Conservation (phyloP, 2,113 vertebrate genomes). For the Gymnobelideus leadbeateri region DNA sequence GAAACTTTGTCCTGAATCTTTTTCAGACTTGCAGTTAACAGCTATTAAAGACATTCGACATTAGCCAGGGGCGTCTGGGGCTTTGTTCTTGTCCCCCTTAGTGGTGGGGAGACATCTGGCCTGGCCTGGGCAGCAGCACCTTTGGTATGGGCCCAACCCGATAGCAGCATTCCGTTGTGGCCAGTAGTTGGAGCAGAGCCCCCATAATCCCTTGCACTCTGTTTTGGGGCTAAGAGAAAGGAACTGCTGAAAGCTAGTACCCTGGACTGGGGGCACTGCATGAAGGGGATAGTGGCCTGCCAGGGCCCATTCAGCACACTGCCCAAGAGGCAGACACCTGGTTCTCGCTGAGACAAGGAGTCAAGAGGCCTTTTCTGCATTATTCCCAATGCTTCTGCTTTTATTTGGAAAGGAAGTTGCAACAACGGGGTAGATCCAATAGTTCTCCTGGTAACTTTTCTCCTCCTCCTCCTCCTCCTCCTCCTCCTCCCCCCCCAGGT, state of each 20-base stretch:
- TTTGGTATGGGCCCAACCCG: not conserved
- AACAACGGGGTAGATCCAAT: conserved; percentile 23
- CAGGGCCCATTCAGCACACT: not conserved
- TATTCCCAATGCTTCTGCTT: conserved; percentile 59
- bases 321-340: not conserved
- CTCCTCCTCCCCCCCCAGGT: conserved; percentile 35
- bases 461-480: conserved; percentile 48
- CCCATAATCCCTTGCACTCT: conserved; percentile 37
- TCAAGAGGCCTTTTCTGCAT: conserved; percentile 45
- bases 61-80: conserved; percentile 63
- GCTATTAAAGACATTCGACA: conserved; percentile 86
- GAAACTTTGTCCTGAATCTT: conserved; percentile 87
- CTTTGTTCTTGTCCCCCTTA: conserved; percentile 54
- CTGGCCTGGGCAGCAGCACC: not conserved
- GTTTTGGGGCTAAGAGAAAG: conserved; percentile 39
- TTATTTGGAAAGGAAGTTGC: conserved; percentile 74
- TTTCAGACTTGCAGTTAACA: conserved; percentile 87
- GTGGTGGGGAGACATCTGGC: not conserved
- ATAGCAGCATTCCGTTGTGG: not conserved
- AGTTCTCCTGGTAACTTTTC: conserved; percentile 46
- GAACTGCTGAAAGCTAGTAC: not conserved
- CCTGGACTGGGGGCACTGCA: not conserved
- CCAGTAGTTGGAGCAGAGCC: not conserved
- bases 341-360: conserved; percentile 49
- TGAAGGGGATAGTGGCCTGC: not conserved